phyloP scores from a whole-genome alignment of 2,113 vertebrate genomes.

The Nothobranchius furzeri region DNA sequence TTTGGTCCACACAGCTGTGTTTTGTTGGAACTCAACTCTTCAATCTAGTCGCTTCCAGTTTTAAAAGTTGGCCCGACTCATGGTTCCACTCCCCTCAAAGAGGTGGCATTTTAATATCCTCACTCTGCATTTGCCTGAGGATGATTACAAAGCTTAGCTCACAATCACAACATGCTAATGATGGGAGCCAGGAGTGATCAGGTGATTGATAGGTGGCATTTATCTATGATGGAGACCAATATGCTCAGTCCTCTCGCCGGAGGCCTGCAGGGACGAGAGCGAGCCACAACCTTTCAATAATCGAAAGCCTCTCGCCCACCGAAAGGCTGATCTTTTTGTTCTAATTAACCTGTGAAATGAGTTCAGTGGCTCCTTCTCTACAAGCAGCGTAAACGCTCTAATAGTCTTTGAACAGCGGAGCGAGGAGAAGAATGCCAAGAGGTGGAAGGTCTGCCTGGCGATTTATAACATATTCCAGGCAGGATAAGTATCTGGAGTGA shows the following conservation, averaged over 20 bases:
- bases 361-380: conserved; percentile 66
- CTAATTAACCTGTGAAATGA: conserved; percentile 81
- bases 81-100: conserved; percentile 28
- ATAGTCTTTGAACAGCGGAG: conserved; percentile 60
- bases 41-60: conserved; percentile 2
- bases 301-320: conserved; percentile 60
- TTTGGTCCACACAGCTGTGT: too few relatives aligned
- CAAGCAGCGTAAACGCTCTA: conserved; percentile 57
- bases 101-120: conserved; percentile 46
- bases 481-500: conserved; percentile 41
- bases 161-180: conserved; percentile 62
- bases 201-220: conserved; percentile 78
- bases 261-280: conserved; percentile 50
- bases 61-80: conserved; percentile 45
- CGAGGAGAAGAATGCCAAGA: conserved; percentile 76
- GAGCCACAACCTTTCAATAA: conserved; percentile 71
- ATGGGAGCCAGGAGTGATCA: conserved; percentile 26
- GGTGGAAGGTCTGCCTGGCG: conserved; percentile 71
- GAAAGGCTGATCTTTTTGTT: conserved; percentile 76
- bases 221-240: conserved; percentile 51
- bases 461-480: conserved; percentile 54
- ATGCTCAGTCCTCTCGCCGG: conserved; percentile 32
- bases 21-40: neutral
- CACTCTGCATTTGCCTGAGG: conserved; percentile 51
- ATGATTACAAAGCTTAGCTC: conserved; percentile 59